These are phyloP conservation scores for Acrossocheilus fasciatus DNA, from an alignment of 2,797 vertebrate species.

Conservation along the genomic window DNA sequence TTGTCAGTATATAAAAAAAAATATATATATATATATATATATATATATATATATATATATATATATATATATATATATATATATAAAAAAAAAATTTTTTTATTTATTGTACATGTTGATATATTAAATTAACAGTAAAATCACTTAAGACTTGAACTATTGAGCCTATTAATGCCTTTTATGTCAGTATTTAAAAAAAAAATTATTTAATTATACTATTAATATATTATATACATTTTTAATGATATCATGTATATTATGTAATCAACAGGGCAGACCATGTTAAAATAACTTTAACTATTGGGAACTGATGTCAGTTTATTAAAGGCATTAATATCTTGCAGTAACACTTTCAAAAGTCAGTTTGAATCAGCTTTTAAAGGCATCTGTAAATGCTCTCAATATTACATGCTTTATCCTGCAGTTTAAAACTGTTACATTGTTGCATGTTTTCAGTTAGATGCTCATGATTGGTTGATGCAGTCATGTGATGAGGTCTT, in stretches of 20 bases:
- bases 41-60: too few relatives aligned
- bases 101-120: too few relatives aligned
- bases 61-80: background rate
- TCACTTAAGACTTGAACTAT: background rate
- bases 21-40: background rate
- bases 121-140: background rate
- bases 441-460: conserved; percentile 25
- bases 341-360: background rate
- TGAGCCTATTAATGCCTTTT: background rate
- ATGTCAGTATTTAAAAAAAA: background rate
- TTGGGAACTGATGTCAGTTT: background rate
- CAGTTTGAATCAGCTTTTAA: background rate
- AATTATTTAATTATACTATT: background rate
- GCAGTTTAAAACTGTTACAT: conserved; percentile 1
- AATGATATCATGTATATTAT: background rate
- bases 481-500: conserved; percentile 1
- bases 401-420: background rate
- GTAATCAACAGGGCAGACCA: background rate
- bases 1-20: background rate
- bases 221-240: background rate
- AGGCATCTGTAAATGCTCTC: background rate
- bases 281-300: background rate
- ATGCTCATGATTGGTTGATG: conserved; percentile 2
- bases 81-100: too few relatives aligned
- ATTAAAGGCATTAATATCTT: background rate